Base-by-base conservation (phyloP, 2,888 invertebrate species). In the Himalopsyche tibetana region DNA sequence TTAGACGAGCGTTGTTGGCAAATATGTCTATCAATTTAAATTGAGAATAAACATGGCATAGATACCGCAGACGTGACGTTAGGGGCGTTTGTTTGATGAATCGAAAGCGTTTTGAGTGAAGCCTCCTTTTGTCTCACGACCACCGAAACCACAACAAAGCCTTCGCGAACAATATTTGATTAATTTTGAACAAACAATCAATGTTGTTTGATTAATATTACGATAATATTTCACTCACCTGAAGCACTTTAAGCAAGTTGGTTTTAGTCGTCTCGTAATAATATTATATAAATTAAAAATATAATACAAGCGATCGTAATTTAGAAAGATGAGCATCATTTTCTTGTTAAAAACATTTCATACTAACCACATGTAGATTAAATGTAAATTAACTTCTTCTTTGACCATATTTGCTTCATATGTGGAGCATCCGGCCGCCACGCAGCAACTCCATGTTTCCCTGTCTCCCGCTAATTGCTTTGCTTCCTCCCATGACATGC, bases 151-250 rank as follows among this genome's bases (percentile, higher is more conserved):
- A 63, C 63, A 63, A 63, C 63, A 63, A 63, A 63, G 63, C 63
- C 28, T 19, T 63, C 63, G 63, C 63, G 63, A 63, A 63, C 63
- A 63, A 63, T 63, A 63, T 63, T 63, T 63, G 63, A 63, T 63
- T 63, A 63, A 63, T 63, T 63, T 28, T 19, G 11, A 63, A 63
- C 19, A 63, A 63, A 63, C 63, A 63, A 63, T 63, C 63, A 63
- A 63, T 63, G 63, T 63, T 63, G 63, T 63, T 63, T 63, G 63
- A 63, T 63, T 63, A 63, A 63, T 63, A 63, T 63, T 19, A 63
- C 5, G 19, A 63, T 63, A 63, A 19, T 63, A 28, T 28, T 63
- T 19, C 6, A 63, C 19, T 63, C 63, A 63, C 63, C 63, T 63
- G 63, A 28, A 63, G 63, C 63, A 28, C 19, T 63, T 15, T 28